Evolutionary conservation across 2,113 vertebrate species (phyloP), one percentile per base, ranked within the genome.

Genomic region (Lycaon pictus): DNA sequence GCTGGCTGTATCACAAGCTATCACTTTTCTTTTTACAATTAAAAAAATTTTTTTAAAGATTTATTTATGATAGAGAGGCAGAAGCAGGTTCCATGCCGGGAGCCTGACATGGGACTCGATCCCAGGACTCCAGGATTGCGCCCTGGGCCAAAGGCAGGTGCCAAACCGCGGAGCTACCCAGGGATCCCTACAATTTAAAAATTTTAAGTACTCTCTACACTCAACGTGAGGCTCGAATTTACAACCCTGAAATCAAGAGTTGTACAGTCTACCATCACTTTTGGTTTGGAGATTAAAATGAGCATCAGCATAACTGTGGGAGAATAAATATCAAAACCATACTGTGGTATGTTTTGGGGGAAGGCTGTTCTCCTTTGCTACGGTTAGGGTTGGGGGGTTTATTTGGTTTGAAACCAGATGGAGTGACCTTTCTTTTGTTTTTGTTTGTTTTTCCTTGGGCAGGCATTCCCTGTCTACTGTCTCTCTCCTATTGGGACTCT

Each of bases 341-440:
- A 55, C 5, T 25, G 67, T 22, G 32, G 71, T 79, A 17, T 81
- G 63, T 92, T 92, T 27, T 43, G 32, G 76, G 71, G 35, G 43
- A 77, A 85, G 43, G 37, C 7, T 35, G 16, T 55, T 89, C 53
- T 95, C 43, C 29, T 88, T 97, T 94, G 37, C 23, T 4, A 87
- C 92, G 32, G 8, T 56, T 90, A 83, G 69, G 15, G 23, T 43
- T 72, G 32, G 79, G 93, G 58, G 23, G 51, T 67, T 67, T 91
- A 55, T 86, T 86, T 96, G 32, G 29, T 58, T 93, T 97, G 67
- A 94, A 88, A 95, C 37, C 37, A 58, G 71, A 20, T 32, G 35
- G 15, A 82, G 56, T 84, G 71, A 83, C 23, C 11, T 93, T 90
- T 77, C 53, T 69, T 62, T 92, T 76, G 10, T 19, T 77, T 95